Evolutionary conservation across 1,140 invertebrate genomes (phyloP).

Genomic region (Drosophila nigromelanica): DNA sequence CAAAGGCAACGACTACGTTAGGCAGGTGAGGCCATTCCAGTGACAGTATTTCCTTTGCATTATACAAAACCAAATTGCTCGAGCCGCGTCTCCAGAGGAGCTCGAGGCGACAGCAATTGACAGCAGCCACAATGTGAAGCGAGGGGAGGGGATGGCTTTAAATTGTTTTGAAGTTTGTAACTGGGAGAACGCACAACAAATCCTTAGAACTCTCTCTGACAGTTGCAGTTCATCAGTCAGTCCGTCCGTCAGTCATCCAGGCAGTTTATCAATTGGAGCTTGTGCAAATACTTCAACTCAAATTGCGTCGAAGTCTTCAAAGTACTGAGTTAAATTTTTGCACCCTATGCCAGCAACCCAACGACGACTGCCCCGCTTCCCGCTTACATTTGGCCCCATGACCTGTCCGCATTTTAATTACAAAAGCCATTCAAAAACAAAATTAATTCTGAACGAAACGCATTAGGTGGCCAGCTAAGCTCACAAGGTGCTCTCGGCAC

Average conservation of each 20-base stretch:
- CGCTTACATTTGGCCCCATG: neutral
- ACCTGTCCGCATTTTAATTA: constrained; percentile 69
- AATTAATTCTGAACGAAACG: constrained; percentile 53
- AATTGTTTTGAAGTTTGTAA: constrained; percentile 59
- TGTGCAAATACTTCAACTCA: constrained; percentile 35
- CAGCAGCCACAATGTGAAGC: constrained; percentile 22
- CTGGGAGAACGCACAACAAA: constrained; percentile 8
- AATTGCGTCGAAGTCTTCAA: constrained; percentile 40
- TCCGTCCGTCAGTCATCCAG: constrained; percentile 27
- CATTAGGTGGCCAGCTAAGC: constrained; percentile 36
- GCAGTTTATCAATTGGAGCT: constrained; percentile 55
- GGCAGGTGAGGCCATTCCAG: constrained; percentile 57
- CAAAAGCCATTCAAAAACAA: constrained; percentile 58
- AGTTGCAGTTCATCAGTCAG: constrained; percentile 16
- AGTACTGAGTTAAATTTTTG: neutral
- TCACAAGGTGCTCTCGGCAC: constrained; percentile 62
- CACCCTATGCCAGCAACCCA: neutral
- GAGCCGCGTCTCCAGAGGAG: constrained; percentile 31
- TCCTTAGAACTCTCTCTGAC: constrained; percentile 20
- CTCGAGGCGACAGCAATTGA: constrained; percentile 41
- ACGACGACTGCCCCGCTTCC: neutral
- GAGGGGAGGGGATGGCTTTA: constrained; percentile 12
- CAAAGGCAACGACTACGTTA: constrained; percentile 41
- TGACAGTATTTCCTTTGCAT: constrained; percentile 52
- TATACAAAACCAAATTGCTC: constrained; percentile 53